A percentile compares a stretch with the other conserved stretches of the same genome.
Conservation (phyloP, 2,888 invertebrate genomes). For the Sesamia inferens region DNA sequence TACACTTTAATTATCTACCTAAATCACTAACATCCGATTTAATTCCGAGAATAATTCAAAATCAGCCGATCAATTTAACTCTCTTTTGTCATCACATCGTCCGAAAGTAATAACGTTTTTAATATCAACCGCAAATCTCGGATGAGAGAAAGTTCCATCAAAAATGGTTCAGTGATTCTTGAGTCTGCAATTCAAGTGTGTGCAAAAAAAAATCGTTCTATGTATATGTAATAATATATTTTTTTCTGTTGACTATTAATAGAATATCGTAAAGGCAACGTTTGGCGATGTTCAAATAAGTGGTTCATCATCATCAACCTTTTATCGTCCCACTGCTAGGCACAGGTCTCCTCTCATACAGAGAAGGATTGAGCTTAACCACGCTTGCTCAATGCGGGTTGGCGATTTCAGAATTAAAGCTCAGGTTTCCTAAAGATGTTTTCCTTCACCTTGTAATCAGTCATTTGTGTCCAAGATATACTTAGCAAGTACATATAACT, state of each 20-base stretch:
- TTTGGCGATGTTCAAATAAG: too few species aligned
- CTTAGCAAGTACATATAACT: too few species aligned
- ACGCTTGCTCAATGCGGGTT: too few species aligned
- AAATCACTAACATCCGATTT: conserved; percentile 19
- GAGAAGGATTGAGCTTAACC: too few species aligned
- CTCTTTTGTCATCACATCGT: conserved; percentile 28
- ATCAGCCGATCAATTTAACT: conserved; percentile 44
- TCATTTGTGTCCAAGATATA: too few species aligned
- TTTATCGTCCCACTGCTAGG: too few species aligned
- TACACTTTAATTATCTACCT: not conserved
- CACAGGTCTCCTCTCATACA: too few species aligned
- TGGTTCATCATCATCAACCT: too few species aligned
- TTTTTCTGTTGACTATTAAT: conserved; percentile 3
- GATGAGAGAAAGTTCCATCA: conserved; percentile 55
- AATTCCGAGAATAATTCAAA: conserved; percentile 25
- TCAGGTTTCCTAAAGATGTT: too few species aligned
- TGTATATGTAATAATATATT: conserved; percentile 26
- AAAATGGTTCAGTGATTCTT: conserved; percentile 53
- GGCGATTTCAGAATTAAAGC: too few species aligned
- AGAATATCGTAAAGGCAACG: not conserved
- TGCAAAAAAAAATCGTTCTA: conserved; percentile 18
- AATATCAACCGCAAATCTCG: conserved; percentile 48
- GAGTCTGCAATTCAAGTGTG: conserved; percentile 37
- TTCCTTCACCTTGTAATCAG: too few species aligned
- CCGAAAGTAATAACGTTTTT: conserved; percentile 52